These are phyloP conservation scores for Neomorphus geoffroyi DNA, from an alignment of 2,797 vertebrate genomes.

Conservation along the genomic window DNA sequence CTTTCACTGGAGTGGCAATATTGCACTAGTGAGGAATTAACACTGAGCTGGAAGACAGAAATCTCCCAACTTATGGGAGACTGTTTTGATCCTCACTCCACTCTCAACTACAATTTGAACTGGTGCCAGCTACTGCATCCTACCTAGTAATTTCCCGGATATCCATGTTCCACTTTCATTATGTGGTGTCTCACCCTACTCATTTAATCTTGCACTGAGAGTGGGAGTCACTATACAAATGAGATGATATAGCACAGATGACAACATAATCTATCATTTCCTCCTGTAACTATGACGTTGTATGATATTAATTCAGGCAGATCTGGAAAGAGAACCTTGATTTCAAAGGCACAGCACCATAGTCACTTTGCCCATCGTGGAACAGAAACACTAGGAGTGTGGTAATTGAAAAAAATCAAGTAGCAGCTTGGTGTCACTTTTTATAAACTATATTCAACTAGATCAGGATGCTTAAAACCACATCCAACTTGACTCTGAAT, in stretches of 20 bases:
- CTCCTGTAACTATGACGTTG: neutral
- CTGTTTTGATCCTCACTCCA: neutral
- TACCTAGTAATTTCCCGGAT: neutral
- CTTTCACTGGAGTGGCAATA: neutral
- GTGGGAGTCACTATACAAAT: neutral
- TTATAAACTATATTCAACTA: neutral
- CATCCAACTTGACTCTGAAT: no score
- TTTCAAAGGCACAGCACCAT: neutral
- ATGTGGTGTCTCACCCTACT: neutral
- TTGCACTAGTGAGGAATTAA: neutral
- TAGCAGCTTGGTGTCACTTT: neutral
- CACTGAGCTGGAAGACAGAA: neutral
- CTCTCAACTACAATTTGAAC: neutral
- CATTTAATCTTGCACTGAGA: neutral
- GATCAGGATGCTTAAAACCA: no score
- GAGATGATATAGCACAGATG: neutral
- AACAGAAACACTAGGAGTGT: neutral
- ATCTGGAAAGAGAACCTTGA: neutral
- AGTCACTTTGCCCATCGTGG: neutral
- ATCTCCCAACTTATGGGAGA: neutral
- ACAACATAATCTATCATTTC: slow-evolving; percentile 20
- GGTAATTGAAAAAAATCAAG: neutral
- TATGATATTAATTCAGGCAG: neutral
- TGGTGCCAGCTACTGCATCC: neutral
- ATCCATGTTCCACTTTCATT: neutral